Evolutionary conservation across 1,140 invertebrate genomes (phyloP), one percentile per base, ranked within the genome.

Genomic region (Bradysia coprophila): DNA sequence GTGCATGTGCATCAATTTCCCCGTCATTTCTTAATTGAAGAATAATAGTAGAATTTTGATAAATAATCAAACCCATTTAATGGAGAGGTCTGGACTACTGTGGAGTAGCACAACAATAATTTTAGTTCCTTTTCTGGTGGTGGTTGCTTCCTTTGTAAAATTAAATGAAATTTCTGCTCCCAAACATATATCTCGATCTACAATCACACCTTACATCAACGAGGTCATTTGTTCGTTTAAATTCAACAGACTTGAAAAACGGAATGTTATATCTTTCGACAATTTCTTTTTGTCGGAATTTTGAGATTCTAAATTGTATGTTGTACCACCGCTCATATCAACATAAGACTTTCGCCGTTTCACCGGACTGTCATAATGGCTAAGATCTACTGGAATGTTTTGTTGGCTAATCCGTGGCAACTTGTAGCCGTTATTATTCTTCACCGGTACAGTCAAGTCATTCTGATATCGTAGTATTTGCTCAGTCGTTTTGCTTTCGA

Each of bases 191-290:
- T n/a, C n/a, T n/a, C n/a, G n/a, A n/a, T n/a, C 28, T 32, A 32
- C n/a, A 32, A 8, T 10, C 8, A 8, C 15, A 23, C 20, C 24
- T 22, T 44, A 34, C 21, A 41, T 21, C 5, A 41, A n/a, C 16
- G 32, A 15, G 3, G 43, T 39, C 18, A 55, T 50, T 16, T 49
- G 45, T 20, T 60, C 56, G 33, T 58, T 58, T 18, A 60, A 48
- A 51, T 60, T 60, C 3, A 60, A 41, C 38, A 58, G 41, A 42
- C 55, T 60, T 36, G 57, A 60, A 43, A 60, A 60, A 11, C 55
- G 49, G 47, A 60, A 60, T 19, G 57, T 56, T 32, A 60, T 60
- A 18, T 54, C 56, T 41, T 60, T 60, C 24, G 56, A 56, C 3
- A 59, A 20, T 45, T 59, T 55, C 41, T 59, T 59, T 37, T 41